phyloP scores from a whole-genome alignment of 2,113 vertebrate genomes.

The Aviceda subcristata region DNA sequence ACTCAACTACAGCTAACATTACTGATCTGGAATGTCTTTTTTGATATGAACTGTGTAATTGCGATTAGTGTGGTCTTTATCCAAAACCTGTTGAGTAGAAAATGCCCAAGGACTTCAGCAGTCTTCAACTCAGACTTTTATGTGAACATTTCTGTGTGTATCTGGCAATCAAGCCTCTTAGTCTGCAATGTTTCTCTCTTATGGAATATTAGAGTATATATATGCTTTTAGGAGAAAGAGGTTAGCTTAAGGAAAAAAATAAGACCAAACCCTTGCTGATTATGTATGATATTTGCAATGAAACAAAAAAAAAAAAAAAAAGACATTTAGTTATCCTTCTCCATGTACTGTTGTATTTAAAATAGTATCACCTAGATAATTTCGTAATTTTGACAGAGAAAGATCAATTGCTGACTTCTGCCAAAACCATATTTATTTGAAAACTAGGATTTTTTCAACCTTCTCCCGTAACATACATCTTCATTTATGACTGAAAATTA shows the following conservation, averaged over 20 bases:
- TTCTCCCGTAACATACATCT: background rate
- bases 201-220: background rate
- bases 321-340: background rate
- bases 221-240: background rate
- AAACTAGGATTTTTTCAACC: background rate
- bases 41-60: background rate
- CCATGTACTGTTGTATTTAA: background rate
- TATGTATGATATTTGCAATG: background rate
- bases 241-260: background rate
- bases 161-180: background rate
- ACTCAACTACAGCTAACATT: background rate
- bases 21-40: background rate
- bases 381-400: background rate
- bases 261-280: background rate
- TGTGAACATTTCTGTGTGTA: background rate
- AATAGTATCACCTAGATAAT: background rate
- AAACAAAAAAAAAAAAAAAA: background rate
- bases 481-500: background rate
- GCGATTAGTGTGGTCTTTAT: background rate
- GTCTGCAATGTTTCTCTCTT: background rate
- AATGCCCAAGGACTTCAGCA: background rate
- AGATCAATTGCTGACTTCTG: background rate
- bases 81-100: background rate
- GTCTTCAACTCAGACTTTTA: background rate
- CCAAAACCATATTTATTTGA: background rate